Base-by-base conservation (phyloP, 2,888 invertebrate genomes). In the Antitype chi region DNA sequence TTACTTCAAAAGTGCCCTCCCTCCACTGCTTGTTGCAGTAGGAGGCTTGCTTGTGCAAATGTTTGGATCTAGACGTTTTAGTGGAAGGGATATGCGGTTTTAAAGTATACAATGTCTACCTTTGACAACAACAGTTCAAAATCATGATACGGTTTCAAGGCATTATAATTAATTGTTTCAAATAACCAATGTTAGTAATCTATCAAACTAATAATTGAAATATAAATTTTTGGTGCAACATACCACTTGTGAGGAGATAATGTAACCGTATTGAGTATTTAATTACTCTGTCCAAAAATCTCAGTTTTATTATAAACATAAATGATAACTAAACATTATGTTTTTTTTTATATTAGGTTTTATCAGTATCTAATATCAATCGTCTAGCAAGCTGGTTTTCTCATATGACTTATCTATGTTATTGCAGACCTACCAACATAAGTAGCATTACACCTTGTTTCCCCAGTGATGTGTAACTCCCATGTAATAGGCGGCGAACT, bases 331-430 rank as follows among this genome's bases (percentile, higher is more conserved):
- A n/a, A 20, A 20, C 8, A n/a, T 28, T 38, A 17, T 59, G 2
- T 28, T 23, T 74, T 60, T 60, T 1, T n/a, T 15, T 38, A 38
- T 5, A 38, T 17, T 20, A n/a, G 8, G 5, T 52, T 28, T 79
- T 43, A 63, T 79, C n/a, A 28, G 1, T 76, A 79, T 32, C 8
- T 59, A 3, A 32, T 59, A 64, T 49, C 53, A 49, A 17, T 38
- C 23, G 8, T 63, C 13, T 49, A 64, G 7, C 13, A 38, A 64
- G 7, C 80, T 80, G 2, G 1, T 52, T 57, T 59, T 38, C 23
- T 78, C 20, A 55, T 25, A 0, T 66, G 6, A 53, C 59, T 57
- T 80, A 59, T 64, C 17, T 55, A 76, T n/a, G 6, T 25, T 78
- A 53, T 23, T 23, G 53, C 32, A 55, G 23, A 17, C 17, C 13